Evolutionary conservation across 2,797 vertebrate genomes (phyloP).

Genomic region (Falco columbarius): DNA sequence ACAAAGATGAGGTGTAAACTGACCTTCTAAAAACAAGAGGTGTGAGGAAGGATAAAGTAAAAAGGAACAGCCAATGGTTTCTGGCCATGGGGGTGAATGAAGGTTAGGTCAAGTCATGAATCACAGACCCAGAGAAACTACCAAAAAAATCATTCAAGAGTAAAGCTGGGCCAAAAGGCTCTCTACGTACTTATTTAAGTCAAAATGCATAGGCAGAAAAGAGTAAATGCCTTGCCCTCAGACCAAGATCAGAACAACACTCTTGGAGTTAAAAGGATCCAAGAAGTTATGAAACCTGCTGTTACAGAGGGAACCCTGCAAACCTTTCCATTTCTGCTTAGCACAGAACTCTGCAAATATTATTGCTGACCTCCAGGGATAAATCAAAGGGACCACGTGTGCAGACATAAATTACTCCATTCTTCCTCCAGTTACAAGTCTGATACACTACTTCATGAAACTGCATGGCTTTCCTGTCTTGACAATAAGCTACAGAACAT

Average conservation of each 20-base stretch:
- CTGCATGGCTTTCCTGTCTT: neutral
- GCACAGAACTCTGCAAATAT: neutral
- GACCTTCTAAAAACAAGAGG: neutral
- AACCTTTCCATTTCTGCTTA: neutral
- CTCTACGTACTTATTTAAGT: neutral
- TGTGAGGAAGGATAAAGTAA: neutral
- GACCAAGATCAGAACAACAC: neutral
- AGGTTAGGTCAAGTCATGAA: neutral
- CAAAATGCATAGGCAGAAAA: neutral
- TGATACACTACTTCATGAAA: neutral
- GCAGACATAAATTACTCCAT: neutral
- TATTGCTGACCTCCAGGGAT: neutral
- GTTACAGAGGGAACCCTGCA: neutral
- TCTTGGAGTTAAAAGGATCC: neutral
- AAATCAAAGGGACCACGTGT: neutral
- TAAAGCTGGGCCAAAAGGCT: neutral
- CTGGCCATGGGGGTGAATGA: neutral
- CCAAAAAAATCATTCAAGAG: neutral
- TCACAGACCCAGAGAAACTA: neutral
- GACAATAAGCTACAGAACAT: neutral
- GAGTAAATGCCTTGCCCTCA: neutral
- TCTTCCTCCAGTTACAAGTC: neutral
- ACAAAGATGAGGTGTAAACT: neutral
- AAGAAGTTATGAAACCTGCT: neutral
- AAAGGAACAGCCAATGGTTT: neutral